Percentiles rank a stretch among this genome's conserved stretches.
Conservation (phyloP, 2,113 vertebrate species). For the Bubo scandiacus region DNA sequence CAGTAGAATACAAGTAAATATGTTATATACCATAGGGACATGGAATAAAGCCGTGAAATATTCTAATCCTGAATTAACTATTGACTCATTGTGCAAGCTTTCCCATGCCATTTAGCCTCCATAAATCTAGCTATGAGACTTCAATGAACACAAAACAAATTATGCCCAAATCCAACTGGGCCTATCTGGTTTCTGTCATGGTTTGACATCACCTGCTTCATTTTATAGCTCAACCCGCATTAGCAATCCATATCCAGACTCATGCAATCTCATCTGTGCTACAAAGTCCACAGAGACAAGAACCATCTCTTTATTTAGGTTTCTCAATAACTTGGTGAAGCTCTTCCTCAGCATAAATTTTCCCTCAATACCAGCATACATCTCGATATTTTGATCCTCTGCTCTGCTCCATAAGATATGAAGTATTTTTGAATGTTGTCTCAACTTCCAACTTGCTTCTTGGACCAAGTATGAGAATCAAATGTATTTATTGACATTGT, state of each 20-base stretch:
- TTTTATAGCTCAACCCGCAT: constrained; percentile 38
- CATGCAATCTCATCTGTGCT: constrained; percentile 10
- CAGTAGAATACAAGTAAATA: background rate
- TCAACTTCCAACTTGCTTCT: background rate
- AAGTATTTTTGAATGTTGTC: background rate
- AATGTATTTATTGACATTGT: constrained; percentile 64
- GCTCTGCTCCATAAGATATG: rapidly evolving
- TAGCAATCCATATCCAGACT: constrained; percentile 28
- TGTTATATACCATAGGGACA: background rate
- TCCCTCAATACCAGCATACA: background rate
- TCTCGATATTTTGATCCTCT: background rate
- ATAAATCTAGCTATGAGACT: constrained; percentile 59
- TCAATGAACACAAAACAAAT: constrained; percentile 55
- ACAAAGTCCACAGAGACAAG: background rate
- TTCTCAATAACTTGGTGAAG: background rate
- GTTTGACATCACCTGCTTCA: constrained; percentile 63
- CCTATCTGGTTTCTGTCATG: constrained; percentile 68
- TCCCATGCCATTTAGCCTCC: constrained; percentile 52
- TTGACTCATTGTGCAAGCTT: constrained; percentile 45
- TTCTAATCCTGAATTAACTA: constrained; percentile 46
- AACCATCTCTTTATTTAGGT: background rate
- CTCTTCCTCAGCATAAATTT: background rate
- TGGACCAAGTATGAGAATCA: background rate
- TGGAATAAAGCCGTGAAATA: constrained; percentile 35
- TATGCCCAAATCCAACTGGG: constrained; percentile 51